Conservation (phyloP, 1,140 invertebrate species). For the Pinna nobilis region DNA sequence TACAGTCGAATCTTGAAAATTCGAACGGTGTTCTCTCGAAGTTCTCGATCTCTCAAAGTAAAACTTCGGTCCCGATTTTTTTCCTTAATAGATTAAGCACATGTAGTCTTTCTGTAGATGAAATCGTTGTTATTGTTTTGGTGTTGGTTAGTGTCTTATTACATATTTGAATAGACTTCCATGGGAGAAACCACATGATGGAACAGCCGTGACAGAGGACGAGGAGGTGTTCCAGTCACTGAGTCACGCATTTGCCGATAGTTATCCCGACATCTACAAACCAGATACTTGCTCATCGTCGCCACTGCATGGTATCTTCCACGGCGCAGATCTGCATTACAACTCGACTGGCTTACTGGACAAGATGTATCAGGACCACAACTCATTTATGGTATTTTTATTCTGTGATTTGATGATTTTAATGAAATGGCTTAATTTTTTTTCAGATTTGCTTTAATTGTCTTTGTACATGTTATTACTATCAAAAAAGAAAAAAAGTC, state of each 20-base stretch:
- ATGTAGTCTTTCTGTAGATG: background rate
- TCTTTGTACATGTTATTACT: no score
- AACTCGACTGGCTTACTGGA: conserved; percentile 70
- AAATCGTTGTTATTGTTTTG: background rate
- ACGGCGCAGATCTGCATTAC: conserved; percentile 64
- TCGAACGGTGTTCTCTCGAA: no score
- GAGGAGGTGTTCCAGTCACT: conserved; percentile 70
- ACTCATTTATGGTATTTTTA: conserved; percentile 68
- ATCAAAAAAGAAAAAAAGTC: no score
- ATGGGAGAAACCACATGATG: conserved; percentile 44
- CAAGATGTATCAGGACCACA: conserved; percentile 69
- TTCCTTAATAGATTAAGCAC: background rate
- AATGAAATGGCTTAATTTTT: background rate
- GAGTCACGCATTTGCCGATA: conserved; percentile 74
- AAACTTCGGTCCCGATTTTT: no score
- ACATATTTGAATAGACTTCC: conserved; percentile 47
- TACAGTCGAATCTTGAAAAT: no score
- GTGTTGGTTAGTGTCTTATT: background rate
- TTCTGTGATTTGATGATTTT: background rate
- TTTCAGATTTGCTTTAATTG: no score
- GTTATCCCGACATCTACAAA: conserved; percentile 57
- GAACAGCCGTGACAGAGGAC: conserved; percentile 60
- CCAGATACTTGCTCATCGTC: conserved; percentile 69
- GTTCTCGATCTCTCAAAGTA: no score
- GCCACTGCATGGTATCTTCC: conserved; percentile 61